Base-by-base conservation (phyloP, 2,797 vertebrate species). In the Crenichthys baileyi region DNA sequence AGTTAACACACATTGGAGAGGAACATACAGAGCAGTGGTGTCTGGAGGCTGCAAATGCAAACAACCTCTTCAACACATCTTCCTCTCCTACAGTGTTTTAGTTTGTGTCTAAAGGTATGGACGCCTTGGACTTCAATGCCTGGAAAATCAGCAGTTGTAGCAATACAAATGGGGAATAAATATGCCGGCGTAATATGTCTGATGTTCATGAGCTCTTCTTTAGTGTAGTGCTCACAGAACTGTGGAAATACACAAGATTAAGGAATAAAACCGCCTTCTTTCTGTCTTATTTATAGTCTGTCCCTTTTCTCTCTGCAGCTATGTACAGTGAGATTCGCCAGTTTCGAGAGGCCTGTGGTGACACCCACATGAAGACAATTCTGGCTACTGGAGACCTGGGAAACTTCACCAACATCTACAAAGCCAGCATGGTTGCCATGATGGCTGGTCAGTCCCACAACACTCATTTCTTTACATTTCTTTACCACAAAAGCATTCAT, bases 301-400 rank as follows among this genome's bases (percentile, higher is more conserved):
- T 39, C 16, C 1, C 65, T n/a, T 67, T 24, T 50, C 1, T 31
- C 8, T 87, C 58, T 83, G 0, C 92, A 99, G 98, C 87, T 26
- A 94, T 99, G 86, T 99, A 98, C 0, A 86, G 97, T 8, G 98
- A 99, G 94, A 96, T 99, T 75, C 75, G 93, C 39, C 95, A 95
- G 95, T 99, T 97, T 80, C 95, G 96, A 1, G 86, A 96, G 51
- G 97, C 97, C 56, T 99, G 98, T 31, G 98, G 97, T 29, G 93
- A 97, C 0, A 97, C 96, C 46, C 97, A 98, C 88, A 97, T 99
- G 96, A 99, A 99, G 95, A 97, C 97, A 76, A 99, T 99, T 91
- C 88, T 99, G 90, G 97, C 97, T 1, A 96, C 97, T 0, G 98
- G 98, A 83, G 98, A 99, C 80, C 95, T 99, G 73, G 97, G 96